Evolutionary conservation across 2,888 invertebrate genomes (phyloP).

Genomic region (Lamproptera curius): DNA sequence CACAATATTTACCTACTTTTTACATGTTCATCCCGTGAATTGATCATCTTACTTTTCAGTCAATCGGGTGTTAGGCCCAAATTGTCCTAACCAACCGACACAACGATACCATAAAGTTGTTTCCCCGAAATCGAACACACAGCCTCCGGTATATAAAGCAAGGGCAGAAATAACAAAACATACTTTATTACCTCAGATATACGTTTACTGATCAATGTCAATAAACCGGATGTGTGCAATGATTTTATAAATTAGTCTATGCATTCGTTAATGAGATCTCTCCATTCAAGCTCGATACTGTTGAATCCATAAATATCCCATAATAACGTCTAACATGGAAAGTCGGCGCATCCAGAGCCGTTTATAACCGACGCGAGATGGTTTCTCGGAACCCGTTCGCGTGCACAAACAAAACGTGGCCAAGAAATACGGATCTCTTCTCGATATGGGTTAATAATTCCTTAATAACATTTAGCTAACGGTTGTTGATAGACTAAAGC

Average conservation of each 20-base stretch:
- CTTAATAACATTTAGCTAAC: too few species aligned
- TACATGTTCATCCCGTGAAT: too few species aligned
- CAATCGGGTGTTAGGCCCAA: too few species aligned
- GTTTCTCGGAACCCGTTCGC: constrained; percentile 14
- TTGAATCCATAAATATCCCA: neutral
- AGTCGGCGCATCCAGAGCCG: constrained; percentile 2
- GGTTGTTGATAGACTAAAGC: too few species aligned
- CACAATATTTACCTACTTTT: neutral
- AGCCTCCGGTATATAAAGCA: too few species aligned
- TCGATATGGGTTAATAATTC: too few species aligned
- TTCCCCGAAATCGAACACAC: too few species aligned
- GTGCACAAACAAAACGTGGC: constrained; percentile 16
- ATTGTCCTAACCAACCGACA: too few species aligned
- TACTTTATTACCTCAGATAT: neutral
- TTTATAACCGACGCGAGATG: constrained; percentile 5
- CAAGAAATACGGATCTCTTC: too few species aligned
- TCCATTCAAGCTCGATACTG: neutral
- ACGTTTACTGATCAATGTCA: neutral
- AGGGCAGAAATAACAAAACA: neutral
- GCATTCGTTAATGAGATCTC: neutral
- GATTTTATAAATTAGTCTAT: neutral
- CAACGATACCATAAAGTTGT: too few species aligned
- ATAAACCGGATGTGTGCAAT: neutral
- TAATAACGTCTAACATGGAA: constrained; percentile 4
- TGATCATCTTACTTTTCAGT: too few species aligned